Conservation (phyloP, 2,888 invertebrate genomes). For the Eilema griseolum region DNA sequence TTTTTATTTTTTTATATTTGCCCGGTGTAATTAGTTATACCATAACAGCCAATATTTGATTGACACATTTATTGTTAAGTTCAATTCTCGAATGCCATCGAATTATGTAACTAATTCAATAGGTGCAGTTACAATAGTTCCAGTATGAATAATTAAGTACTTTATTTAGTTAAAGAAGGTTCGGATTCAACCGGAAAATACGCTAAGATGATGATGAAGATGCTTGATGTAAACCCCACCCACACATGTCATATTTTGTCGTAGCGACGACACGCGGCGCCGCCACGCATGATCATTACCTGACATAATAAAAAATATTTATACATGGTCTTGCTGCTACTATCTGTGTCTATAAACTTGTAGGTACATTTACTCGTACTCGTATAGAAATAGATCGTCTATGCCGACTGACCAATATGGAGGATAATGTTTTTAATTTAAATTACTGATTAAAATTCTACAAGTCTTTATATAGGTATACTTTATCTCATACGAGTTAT, state of each 20-base stretch:
- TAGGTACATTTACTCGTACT: too few relatives aligned
- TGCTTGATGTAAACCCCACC: not conserved
- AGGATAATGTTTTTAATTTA: not conserved
- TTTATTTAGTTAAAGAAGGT: too few relatives aligned
- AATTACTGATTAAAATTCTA: not conserved
- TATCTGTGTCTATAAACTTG: not conserved
- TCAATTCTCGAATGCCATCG: too few relatives aligned
- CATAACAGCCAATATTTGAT: not conserved
- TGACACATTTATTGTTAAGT: too few relatives aligned
- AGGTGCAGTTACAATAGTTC: too few relatives aligned
- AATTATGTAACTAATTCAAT: too few relatives aligned
- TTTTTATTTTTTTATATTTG: not conserved
- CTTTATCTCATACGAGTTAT: not conserved
- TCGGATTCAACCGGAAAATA: too few relatives aligned
- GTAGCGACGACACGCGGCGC: not conserved
- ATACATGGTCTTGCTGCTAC: not conserved
- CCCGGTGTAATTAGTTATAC: not conserved
- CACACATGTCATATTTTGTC: not conserved
- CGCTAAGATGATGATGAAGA: too few relatives aligned
- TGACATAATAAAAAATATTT: not conserved
- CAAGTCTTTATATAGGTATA: not conserved
- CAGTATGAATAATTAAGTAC: too few relatives aligned
- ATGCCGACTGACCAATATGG: not conserved
- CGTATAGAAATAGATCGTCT: not conserved
- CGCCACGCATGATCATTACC: not conserved